Percentiles rank a stretch among this genome's conserved stretches.
Evolutionary conservation across 2,113 vertebrate species (phyloP).

Genomic region (Ariopsis seemanni): DNA sequence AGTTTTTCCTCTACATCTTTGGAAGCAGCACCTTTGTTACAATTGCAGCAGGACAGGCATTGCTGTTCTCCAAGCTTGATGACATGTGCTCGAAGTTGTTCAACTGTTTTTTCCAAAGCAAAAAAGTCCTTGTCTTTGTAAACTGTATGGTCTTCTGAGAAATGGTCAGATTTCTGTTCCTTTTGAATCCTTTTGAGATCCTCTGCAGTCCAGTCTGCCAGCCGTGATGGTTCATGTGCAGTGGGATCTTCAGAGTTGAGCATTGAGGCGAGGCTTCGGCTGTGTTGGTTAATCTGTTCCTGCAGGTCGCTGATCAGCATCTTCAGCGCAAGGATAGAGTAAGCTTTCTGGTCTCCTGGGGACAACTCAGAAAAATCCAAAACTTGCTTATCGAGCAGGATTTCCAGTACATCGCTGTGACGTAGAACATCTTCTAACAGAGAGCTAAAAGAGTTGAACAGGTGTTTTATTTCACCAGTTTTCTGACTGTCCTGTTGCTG

Average conservation of each 20-base stretch:
- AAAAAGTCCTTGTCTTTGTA: slow-evolving; percentile 60
- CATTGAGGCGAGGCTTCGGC: slow-evolving; percentile 50
- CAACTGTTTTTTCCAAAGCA: slow-evolving; percentile 65
- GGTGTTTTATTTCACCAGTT: slow-evolving; percentile 61
- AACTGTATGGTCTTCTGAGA: slow-evolving; percentile 21
- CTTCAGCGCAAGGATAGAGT: slow-evolving; percentile 66
- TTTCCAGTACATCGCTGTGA: slow-evolving; percentile 80
- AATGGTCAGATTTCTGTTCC: slow-evolving; percentile 35
- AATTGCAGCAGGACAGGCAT: slow-evolving; percentile 54
- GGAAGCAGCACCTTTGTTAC: slow-evolving; percentile 6
- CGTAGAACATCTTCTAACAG: slow-evolving; percentile 82
- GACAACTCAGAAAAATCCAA: slow-evolving; percentile 78
- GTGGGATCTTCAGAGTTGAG: slow-evolving; percentile 56
- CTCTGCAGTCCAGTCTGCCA: slow-evolving; percentile 12
- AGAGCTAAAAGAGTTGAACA: slow-evolving; percentile 78
- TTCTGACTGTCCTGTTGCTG: slow-evolving; percentile 58
- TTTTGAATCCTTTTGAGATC: slow-evolving; percentile 21
- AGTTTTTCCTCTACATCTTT: slow-evolving; percentile 46
- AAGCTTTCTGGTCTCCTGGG: slow-evolving; percentile 51
- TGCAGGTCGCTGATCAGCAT: slow-evolving; percentile 57
- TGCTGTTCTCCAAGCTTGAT: slow-evolving; percentile 55
- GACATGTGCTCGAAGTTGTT: slow-evolving; percentile 58
- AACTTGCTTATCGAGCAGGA: slow-evolving; percentile 85
- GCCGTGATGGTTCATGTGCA: slow-evolving; percentile 59
- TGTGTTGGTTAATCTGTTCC: slow-evolving; percentile 56